Evolutionary conservation across 2,113 vertebrate species (phyloP).

Genomic region (Pachypanchax playfairii): DNA sequence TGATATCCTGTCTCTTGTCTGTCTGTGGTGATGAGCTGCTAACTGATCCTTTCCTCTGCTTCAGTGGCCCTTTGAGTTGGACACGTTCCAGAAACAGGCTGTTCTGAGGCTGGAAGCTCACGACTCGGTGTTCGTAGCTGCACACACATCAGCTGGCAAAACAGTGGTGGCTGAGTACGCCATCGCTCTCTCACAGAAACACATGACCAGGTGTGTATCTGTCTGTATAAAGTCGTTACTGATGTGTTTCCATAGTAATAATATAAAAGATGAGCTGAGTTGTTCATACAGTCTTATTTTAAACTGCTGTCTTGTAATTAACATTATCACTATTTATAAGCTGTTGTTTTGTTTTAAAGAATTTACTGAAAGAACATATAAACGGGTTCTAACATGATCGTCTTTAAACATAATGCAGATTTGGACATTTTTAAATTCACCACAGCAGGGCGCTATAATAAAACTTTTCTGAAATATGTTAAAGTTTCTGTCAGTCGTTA

Average conservation of each 20-base stretch:
- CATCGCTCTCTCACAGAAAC: slow-evolving; percentile 90
- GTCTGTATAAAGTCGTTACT: not conserved
- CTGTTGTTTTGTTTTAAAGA: too few relatives aligned
- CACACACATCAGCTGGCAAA: slow-evolving; percentile 92
- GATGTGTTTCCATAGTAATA: not conserved
- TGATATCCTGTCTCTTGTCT: not conserved
- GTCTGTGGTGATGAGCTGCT: not conserved
- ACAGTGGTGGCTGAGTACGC: slow-evolving; percentile 93
- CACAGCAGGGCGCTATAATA: too few relatives aligned
- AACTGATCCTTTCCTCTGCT: slow-evolving; percentile 5
- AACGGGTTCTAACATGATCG: too few relatives aligned
- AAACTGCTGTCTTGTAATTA: too few relatives aligned
- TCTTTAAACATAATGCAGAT: too few relatives aligned
- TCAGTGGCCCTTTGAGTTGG: slow-evolving; percentile 91
- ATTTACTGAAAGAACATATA: too few relatives aligned
- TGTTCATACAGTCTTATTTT: not conserved
- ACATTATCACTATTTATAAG: too few relatives aligned
- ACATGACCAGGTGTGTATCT: slow-evolving; percentile 88
- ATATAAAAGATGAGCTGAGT: not conserved
- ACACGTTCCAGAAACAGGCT: slow-evolving; percentile 93
- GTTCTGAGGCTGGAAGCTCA: slow-evolving; percentile 87
- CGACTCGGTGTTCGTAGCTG: slow-evolving; percentile 88
- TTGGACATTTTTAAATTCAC: too few relatives aligned
- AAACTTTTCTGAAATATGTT: too few relatives aligned
- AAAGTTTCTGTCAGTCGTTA: too few relatives aligned